phyloP scores from a whole-genome alignment of 2,113 vertebrate species.

The Dasyurus viverrinus region DNA sequence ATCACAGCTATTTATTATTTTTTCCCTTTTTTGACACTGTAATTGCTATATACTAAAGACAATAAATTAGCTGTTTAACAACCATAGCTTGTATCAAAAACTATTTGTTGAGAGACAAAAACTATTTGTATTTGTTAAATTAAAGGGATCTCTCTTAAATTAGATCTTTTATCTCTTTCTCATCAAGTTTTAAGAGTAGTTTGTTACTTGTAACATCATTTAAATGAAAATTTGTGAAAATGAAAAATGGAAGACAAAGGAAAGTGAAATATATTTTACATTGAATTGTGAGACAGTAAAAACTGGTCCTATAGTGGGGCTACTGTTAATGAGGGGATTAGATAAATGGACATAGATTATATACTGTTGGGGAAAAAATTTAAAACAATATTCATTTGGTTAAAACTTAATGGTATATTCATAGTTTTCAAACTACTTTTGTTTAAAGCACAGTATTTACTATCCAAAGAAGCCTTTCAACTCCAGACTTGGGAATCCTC shows the following conservation, averaged over 20 bases:
- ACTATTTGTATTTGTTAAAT: conserved; percentile 25
- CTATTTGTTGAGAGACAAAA: background rate
- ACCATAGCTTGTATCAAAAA: conserved; percentile 19
- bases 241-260: background rate
- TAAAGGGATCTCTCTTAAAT: conserved; percentile 36
- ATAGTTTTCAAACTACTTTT: background rate
- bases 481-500: background rate
- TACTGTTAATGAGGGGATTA: background rate
- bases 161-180: background rate
- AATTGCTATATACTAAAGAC: conserved; percentile 65
- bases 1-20: conserved; percentile 78
- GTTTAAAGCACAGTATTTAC: background rate
- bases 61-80: conserved; percentile 61
- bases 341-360: background rate
- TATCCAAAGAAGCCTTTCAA: background rate
- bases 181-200: background rate
- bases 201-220: background rate
- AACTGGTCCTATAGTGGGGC: background rate
- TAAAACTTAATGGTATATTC: background rate
- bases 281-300: background rate
- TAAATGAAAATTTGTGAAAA: background rate
- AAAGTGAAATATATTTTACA: background rate
- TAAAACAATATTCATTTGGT: background rate
- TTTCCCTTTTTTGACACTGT: conserved; percentile 63
- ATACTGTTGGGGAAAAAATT: background rate